Percentiles rank a stretch among this genome's conserved stretches.
Conservation (phyloP, 2,797 vertebrate genomes). For the Scolopax rusticola region DNA sequence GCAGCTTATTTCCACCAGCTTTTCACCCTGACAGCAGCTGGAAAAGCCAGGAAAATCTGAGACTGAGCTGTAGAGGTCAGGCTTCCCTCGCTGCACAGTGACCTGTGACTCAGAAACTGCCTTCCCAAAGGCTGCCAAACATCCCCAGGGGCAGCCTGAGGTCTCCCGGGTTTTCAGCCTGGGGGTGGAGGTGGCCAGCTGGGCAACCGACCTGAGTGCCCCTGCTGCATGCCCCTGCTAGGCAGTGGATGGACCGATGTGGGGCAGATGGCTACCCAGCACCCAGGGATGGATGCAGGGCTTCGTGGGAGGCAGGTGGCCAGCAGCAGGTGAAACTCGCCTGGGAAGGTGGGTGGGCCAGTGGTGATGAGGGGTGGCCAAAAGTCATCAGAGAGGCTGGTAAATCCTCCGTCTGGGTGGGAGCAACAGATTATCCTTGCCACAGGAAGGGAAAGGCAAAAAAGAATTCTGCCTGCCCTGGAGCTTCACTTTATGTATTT, state of each 20-base stretch:
- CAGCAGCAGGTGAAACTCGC: not conserved
- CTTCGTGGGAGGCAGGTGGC: not conserved
- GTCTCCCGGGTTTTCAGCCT: not conserved
- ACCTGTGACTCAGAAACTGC: fast-evolving
- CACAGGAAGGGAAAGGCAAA: not conserved
- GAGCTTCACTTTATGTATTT: not conserved
- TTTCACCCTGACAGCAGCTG: not conserved
- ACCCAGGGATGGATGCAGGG: fast-evolving
- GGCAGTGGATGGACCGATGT: fast-evolving
- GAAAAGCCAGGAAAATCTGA: not conserved
- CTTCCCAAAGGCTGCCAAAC: not conserved
- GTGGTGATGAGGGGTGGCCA: not conserved
- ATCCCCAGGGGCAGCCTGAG: fast-evolving
- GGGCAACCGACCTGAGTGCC: fast-evolving
- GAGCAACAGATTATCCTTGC: fast-evolving
- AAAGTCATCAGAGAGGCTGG: not conserved
- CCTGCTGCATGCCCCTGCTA: fast-evolving
- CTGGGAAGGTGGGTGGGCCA: not conserved
- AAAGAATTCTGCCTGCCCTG: not conserved
- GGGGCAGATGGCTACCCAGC: too few relatives aligned
- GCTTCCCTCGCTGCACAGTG: not conserved
- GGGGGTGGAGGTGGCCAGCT: not conserved
- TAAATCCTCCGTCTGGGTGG: not conserved
- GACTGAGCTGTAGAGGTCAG: constrained; percentile 73
- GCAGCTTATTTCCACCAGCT: not conserved